Conservation (phyloP, 2,113 vertebrate genomes). For the Noturus placidus region DNA sequence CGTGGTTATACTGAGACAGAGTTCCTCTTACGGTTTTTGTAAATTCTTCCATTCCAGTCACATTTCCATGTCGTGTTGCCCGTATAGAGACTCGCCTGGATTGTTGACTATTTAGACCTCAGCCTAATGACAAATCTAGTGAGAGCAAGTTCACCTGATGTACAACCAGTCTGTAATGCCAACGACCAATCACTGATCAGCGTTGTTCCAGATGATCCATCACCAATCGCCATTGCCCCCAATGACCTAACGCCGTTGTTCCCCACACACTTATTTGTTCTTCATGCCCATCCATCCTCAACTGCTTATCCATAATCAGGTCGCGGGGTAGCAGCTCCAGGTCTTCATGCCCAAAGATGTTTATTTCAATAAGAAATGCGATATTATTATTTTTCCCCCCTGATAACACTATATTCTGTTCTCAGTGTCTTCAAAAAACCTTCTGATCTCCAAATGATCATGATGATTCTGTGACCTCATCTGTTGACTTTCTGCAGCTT, state of each 20-base stretch:
- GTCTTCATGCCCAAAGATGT: too few species aligned
- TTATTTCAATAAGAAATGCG: not conserved
- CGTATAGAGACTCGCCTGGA: not conserved
- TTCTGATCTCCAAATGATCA: not conserved
- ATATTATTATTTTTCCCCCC: not conserved
- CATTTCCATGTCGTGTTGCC: not conserved
- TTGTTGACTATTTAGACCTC: not conserved
- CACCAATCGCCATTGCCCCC: not conserved
- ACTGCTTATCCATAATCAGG: too few species aligned
- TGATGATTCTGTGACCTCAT: not conserved
- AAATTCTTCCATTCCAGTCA: not conserved
- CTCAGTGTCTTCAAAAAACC: not conserved
- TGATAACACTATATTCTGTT: not conserved
- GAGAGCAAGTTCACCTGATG: not conserved
- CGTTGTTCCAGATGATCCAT: not conserved
- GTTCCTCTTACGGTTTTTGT: not conserved
- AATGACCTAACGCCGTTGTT: not conserved
- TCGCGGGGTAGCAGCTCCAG: too few species aligned
- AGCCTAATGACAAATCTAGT: not conserved
- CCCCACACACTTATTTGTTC: not conserved
- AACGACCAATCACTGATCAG: not conserved
- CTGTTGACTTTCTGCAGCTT: not conserved
- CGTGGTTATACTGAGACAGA: constrained; percentile 1
- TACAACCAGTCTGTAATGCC: not conserved
- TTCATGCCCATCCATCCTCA: too few species aligned